Evolutionary conservation across 2,888 invertebrate genomes (phyloP).

Genomic region (Phrixothrix hirtus): DNA sequence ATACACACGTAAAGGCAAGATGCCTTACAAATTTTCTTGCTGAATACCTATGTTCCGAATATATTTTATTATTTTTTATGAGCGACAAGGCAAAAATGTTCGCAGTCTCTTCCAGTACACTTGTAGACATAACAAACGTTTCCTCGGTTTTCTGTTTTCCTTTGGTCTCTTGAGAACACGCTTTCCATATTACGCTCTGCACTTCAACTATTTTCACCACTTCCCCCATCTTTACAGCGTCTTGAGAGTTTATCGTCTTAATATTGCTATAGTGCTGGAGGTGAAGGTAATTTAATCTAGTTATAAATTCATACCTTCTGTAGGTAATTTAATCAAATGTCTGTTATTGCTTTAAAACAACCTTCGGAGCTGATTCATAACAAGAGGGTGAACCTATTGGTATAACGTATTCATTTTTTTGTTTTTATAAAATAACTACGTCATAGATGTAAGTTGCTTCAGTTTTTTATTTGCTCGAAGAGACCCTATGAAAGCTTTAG

Average conservation of each 20-base stretch:
- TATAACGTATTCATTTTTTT: constrained; percentile 4
- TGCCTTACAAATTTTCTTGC: background rate
- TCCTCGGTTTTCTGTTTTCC: constrained; percentile 16
- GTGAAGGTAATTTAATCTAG: constrained; percentile 38
- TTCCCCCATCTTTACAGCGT: constrained; percentile 16
- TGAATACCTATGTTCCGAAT: background rate
- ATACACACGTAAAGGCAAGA: background rate
- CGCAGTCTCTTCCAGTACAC: background rate
- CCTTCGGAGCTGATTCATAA: constrained; percentile 34
- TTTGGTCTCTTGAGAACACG: constrained; percentile 19
- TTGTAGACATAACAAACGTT: constrained; percentile 3
- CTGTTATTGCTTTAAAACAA: constrained; percentile 33
- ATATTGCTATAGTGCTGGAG: constrained; percentile 32
- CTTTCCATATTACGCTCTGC: constrained; percentile 20
- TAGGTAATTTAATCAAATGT: constrained; percentile 37
- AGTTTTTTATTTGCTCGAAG: constrained; percentile 20
- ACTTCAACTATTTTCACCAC: constrained; percentile 23
- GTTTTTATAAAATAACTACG: constrained; percentile 18
- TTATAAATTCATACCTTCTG: constrained; percentile 36
- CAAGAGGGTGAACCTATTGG: constrained; percentile 3
- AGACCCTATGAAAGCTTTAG: constrained; percentile 23
- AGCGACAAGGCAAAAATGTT: background rate
- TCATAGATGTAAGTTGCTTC: constrained; percentile 11
- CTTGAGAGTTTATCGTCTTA: constrained; percentile 37
- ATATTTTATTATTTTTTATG: background rate